These are phyloP conservation scores for Oceanodroma tethys DNA, from an alignment of 2,113 vertebrate genomes.

Conservation along the genomic window DNA sequence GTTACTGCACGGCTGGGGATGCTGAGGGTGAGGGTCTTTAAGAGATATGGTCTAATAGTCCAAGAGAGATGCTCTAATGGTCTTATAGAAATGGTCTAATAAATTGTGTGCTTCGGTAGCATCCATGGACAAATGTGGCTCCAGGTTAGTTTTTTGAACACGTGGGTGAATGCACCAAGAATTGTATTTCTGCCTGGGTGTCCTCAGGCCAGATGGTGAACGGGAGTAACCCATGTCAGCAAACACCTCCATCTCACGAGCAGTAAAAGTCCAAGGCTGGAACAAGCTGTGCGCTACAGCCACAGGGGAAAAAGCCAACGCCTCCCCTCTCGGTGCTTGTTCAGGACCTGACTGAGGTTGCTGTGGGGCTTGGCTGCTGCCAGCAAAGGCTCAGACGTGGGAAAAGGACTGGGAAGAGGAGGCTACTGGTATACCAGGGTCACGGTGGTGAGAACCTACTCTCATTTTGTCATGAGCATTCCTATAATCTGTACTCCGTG, in stretches of 20 bases:
- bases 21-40: neutral
- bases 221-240: neutral
- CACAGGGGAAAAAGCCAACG: neutral
- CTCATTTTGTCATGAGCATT: fast-evolving
- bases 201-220: fast-evolving
- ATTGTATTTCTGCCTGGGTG: neutral
- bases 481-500: neutral
- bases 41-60: fast-evolving
- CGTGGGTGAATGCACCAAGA: fast-evolving
- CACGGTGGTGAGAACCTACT: fast-evolving
- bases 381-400: neutral
- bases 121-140: neutral
- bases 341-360: neutral
- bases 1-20: neutral
- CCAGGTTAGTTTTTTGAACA: neutral
- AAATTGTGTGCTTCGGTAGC: neutral
- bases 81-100: neutral
- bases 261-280: neutral
- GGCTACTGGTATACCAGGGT: neutral
- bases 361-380: neutral
- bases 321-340: neutral
- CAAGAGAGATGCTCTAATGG: fast-evolving
- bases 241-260: neutral
- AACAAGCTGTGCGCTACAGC: too few species aligned
- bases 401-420: neutral